phyloP scores from a whole-genome alignment of 2,113 vertebrate genomes.

The Acrocephalus kingi region DNA sequence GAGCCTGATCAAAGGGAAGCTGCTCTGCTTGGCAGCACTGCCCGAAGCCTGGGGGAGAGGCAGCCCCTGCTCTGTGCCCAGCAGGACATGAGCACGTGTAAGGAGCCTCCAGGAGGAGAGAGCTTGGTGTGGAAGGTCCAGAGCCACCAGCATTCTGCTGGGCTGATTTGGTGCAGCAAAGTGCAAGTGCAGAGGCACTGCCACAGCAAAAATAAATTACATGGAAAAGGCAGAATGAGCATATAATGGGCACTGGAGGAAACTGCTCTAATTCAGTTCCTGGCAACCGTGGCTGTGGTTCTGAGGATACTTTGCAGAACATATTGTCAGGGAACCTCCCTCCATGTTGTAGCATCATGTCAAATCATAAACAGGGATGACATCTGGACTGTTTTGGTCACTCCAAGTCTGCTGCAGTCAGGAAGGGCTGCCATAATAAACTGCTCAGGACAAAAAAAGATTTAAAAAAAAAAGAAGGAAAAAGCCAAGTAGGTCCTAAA shows the following conservation, averaged over 20 bases:
- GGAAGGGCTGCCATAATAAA: conserved; percentile 40
- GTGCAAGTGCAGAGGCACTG: conserved; percentile 23
- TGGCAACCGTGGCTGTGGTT: not conserved
- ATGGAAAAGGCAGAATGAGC: not conserved
- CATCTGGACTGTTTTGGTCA: conserved; percentile 45
- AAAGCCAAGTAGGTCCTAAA: not conserved
- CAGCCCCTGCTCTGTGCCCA: not conserved
- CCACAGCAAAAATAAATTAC: conserved; percentile 23
- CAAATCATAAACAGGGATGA: conserved; percentile 23
- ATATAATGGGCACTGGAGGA: conserved; percentile 7
- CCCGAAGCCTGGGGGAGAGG: not conserved
- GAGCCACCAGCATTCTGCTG: not conserved
- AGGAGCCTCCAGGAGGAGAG: not conserved
- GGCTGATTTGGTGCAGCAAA: not conserved
- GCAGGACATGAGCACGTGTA: fast-evolving
- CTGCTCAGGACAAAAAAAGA: fast-evolving
- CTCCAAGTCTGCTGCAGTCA: conserved; percentile 53
- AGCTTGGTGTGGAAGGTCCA: not conserved
- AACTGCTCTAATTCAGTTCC: conserved; percentile 2
- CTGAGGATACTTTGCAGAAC: conserved; percentile 42
- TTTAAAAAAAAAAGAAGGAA: not conserved
- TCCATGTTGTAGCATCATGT: conserved; percentile 47
- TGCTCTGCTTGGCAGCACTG: not conserved
- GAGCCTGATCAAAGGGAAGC: not conserved
- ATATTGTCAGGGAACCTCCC: conserved; percentile 40